Evolutionary conservation across 1,140 invertebrate genomes (phyloP), one percentile per base, ranked within the genome.

Genomic region (Caenorhabditis briggsae): DNA sequence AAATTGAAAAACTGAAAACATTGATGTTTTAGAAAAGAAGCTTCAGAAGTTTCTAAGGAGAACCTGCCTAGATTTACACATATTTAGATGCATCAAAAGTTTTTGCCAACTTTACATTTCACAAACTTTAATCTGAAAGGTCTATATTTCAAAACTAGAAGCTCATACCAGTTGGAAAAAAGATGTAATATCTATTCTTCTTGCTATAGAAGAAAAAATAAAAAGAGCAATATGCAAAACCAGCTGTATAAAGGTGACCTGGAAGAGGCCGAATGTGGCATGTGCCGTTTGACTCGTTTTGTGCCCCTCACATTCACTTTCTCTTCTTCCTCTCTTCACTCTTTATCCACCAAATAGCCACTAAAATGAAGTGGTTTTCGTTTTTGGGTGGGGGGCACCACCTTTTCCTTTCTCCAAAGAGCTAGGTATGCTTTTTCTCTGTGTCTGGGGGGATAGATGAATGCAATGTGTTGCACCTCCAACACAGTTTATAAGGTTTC

Each of bases 331-430:
- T 82, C 78, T 53, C 55, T 25, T 82, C 25, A 55, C 55, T 43
- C 25, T 82, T 41, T 82, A 41, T 55, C 82, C 56, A 56, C 82
- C 41, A 58, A 56, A 58, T 83, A 33, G 53, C 56, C 82, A 56
- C 82, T 83, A 83, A 83, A 59, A 83, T 58, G 82, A 56, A 58
- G 53, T 83, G 53, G 82, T 83, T 83, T 59, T 83, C 55, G 2
- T 14, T 82, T 16, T 55, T 23, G 78, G 8, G 9, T 5, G 33
- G 18, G 65, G 46, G 46, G 74, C 11, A 46, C 23, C 12, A 48
- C 82, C 16, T 25, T 23, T 46, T 48, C 25, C 55, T 59, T 20
- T 12, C 9, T 14, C 55, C 6, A 23, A 20, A 58, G 23, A 41
- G 41, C 82, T 83, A 83, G 56, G 82, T 83, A 83, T 58, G 50